Percentiles rank a stretch among this genome's conserved stretches.
Conservation (phyloP, 2,113 vertebrate species). For the Cyanistes caeruleus region DNA sequence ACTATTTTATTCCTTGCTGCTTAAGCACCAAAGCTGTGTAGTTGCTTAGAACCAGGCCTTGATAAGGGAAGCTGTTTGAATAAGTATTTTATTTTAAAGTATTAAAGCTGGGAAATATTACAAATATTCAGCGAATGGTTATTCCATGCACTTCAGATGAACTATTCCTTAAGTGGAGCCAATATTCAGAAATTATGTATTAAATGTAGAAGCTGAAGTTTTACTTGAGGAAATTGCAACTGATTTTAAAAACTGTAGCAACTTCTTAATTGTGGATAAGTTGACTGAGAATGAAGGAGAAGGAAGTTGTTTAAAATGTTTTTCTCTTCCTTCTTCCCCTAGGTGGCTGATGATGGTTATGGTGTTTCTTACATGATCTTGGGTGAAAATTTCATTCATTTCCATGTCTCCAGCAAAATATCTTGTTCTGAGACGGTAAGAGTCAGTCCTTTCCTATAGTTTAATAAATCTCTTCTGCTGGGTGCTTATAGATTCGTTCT, state of each 20-base stretch:
- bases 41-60: not conserved
- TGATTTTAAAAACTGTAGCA: not conserved
- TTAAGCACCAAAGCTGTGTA: not conserved
- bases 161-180: not conserved
- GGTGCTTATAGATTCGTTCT: not conserved
- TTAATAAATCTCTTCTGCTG: not conserved
- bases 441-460: not conserved
- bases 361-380: slow-evolving; percentile 95
- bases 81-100: not conserved
- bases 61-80: not conserved
- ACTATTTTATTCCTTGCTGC: not conserved
- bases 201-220: not conserved
- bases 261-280: not conserved
- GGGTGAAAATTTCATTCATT: slow-evolving; percentile 89
- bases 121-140: not conserved
- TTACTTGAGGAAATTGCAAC: not conserved
- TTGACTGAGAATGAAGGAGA: not conserved
- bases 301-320: not conserved
- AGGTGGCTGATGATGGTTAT: slow-evolving; percentile 98
- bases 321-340: not conserved
- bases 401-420: slow-evolving; percentile 95
- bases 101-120: not conserved
- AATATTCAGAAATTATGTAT: not conserved
- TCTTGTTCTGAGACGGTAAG: slow-evolving; percentile 92
- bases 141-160: not conserved